These are phyloP conservation scores for Phrynosoma platyrhinos DNA, from an alignment of 2,113 vertebrate species.

Conservation along the genomic window DNA sequence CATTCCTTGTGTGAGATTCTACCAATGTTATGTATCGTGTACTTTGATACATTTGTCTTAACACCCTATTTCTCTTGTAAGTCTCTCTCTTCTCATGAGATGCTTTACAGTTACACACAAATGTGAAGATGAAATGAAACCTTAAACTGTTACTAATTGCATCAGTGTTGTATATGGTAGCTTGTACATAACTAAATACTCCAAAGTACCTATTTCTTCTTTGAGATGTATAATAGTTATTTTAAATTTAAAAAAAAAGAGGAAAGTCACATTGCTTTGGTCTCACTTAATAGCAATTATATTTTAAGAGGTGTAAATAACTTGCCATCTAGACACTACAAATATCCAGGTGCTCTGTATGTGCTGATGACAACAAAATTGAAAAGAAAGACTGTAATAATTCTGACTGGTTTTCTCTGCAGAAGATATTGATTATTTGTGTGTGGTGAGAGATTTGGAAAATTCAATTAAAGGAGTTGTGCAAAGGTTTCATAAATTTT, in stretches of 20 bases:
- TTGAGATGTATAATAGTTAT: constrained; percentile 72
- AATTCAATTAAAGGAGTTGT: constrained; percentile 99
- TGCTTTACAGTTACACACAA: constrained; percentile 44
- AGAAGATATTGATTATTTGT: constrained; percentile 99
- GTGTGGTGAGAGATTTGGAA: constrained; percentile 99
- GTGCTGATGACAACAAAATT: constrained; percentile 99
- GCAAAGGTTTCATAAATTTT: constrained; percentile 99
- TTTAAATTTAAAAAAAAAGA: constrained; percentile 60
- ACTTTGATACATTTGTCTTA: constrained; percentile 47
- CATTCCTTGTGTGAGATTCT: constrained; percentile 19
- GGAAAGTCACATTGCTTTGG: constrained; percentile 83
- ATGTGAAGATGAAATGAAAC: constrained; percentile 68
- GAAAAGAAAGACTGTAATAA: constrained; percentile 98
- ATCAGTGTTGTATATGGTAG: constrained; percentile 43
- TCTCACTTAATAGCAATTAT: constrained; percentile 89
- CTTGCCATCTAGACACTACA: constrained; percentile 86
- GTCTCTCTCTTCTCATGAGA: constrained; percentile 28
- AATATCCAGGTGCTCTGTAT: constrained; percentile 88
- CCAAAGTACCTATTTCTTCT: constrained; percentile 56
- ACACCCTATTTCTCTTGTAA: constrained; percentile 35
- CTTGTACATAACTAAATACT: constrained; percentile 56
- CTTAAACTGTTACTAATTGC: constrained; percentile 60
- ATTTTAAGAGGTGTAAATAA: constrained; percentile 88
- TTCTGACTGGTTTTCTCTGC: constrained; percentile 98
- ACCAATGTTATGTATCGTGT: constrained; percentile 5